Conservation (phyloP, 2,113 vertebrate genomes). For the Gobius niger region DNA sequence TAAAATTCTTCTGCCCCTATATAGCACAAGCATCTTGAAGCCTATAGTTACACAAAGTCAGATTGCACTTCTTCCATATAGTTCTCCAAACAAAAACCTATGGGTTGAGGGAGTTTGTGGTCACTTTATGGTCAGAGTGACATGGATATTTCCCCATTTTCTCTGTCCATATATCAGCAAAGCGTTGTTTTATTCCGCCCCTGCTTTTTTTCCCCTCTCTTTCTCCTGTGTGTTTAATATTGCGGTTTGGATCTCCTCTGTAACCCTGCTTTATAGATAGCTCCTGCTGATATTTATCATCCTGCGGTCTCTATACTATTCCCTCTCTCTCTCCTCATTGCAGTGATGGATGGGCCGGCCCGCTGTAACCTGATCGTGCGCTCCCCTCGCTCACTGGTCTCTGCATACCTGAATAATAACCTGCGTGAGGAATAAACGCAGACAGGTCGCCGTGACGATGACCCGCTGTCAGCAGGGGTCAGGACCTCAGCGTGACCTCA, state of each 20-base stretch:
- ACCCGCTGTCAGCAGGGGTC: slow-evolving; percentile 40
- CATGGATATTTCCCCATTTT: background rate
- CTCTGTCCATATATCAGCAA: too few species aligned
- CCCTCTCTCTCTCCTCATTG: slow-evolving; percentile 6
- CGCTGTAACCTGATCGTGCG: slow-evolving; percentile 41
- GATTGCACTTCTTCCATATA: background rate
- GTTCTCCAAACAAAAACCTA: background rate
- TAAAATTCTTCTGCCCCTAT: too few species aligned
- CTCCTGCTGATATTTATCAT: slow-evolving; percentile 49
- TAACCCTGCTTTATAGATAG: slow-evolving; percentile 22
- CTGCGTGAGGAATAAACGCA: slow-evolving; percentile 41
- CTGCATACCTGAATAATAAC: slow-evolving; percentile 62
- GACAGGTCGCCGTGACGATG: slow-evolving; percentile 35
- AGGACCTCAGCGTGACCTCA: slow-evolving; percentile 43
- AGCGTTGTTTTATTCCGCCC: background rate
- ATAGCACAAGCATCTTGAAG: background rate
- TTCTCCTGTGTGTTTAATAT: slow-evolving; percentile 33
- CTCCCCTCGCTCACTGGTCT: slow-evolving; percentile 22
- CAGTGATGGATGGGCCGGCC: slow-evolving; percentile 31
- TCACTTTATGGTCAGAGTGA: too few species aligned
- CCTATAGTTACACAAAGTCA: background rate
- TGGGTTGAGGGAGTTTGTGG: background rate
- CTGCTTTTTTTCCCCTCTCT: slow-evolving; percentile 32
- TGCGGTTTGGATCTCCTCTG: slow-evolving; percentile 19
- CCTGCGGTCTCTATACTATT: slow-evolving; percentile 5